These are phyloP conservation scores for Coranthus polyacanthus DNA, from an alignment of 2,797 vertebrate species.

Conservation along the genomic window DNA sequence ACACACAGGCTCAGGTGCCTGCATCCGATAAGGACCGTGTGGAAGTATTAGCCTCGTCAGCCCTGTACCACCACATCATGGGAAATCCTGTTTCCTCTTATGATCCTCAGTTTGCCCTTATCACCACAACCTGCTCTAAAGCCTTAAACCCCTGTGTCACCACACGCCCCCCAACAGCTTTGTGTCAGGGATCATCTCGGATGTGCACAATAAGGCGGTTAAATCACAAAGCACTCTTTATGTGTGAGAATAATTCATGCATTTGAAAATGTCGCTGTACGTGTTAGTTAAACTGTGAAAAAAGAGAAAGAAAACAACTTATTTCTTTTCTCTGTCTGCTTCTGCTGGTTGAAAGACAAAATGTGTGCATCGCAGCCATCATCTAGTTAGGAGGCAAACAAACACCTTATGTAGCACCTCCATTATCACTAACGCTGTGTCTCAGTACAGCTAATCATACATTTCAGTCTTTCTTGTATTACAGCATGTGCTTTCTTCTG, in stretches of 20 bases:
- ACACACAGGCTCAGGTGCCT: constrained; percentile 60
- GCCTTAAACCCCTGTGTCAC: constrained; percentile 65
- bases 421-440: no score
- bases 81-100: constrained; percentile 66
- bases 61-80: constrained; percentile 33
- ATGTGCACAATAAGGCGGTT: constrained; percentile 37
- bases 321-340: no score
- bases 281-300: no score
- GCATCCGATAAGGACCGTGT: constrained; percentile 69
- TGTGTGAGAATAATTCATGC: not conserved
- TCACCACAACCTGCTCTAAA: constrained; percentile 59
- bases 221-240: constrained; percentile 27
- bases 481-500: not conserved
- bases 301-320: no score
- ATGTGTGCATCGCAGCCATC: no score
- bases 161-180: constrained; percentile 51
- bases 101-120: constrained; percentile 66
- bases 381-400: no score
- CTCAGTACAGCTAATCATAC: no score
- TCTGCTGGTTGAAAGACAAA: no score
- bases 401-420: no score
- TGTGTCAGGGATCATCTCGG: constrained; percentile 62
- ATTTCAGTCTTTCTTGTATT: no score
- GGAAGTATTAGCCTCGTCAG: constrained; percentile 60
- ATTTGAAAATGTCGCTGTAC: no score